phyloP scores from a whole-genome alignment of 2,888 invertebrate genomes.

The Ptychoptera albimana region DNA sequence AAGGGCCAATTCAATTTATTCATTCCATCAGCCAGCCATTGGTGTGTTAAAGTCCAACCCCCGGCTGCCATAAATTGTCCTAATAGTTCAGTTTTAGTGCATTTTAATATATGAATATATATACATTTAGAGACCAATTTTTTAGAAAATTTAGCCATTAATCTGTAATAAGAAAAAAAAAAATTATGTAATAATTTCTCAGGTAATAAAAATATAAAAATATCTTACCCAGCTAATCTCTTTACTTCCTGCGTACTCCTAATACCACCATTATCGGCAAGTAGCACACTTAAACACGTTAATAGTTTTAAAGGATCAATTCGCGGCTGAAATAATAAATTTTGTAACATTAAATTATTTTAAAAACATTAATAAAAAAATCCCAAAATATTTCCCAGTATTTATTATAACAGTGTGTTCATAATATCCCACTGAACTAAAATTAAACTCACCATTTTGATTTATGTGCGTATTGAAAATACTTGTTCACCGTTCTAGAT shows the following conservation, averaged over 20 bases:
- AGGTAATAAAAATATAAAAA: conserved; percentile 5
- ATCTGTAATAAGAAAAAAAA: conserved; percentile 39
- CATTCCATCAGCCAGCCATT: conserved; percentile 82
- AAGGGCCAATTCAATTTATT: conserved; percentile 72
- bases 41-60: conserved; percentile 82
- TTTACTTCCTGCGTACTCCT: conserved; percentile 75
- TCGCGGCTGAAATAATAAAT: conserved; percentile 58
- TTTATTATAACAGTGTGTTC: too few species aligned
- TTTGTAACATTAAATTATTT: too few species aligned
- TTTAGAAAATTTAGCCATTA: conserved; percentile 91
- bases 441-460: too few species aligned
- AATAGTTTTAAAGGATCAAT: conserved; percentile 81
- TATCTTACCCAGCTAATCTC: conserved; percentile 65
- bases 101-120: conserved; percentile 81
- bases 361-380: too few species aligned
- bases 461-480: too few species aligned
- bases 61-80: conserved; percentile 80
- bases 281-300: conserved; percentile 72
- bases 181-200: neutral
- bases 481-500: too few species aligned
- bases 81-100: conserved; percentile 66
- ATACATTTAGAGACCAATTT: conserved; percentile 92
- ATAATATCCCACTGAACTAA: too few species aligned
- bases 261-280: conserved; percentile 74
- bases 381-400: too few species aligned